A percentile compares a stretch with the other conserved stretches of the same genome.
phyloP scores from a whole-genome alignment of 2,888 invertebrate genomes.

The Julus scandinavius region DNA sequence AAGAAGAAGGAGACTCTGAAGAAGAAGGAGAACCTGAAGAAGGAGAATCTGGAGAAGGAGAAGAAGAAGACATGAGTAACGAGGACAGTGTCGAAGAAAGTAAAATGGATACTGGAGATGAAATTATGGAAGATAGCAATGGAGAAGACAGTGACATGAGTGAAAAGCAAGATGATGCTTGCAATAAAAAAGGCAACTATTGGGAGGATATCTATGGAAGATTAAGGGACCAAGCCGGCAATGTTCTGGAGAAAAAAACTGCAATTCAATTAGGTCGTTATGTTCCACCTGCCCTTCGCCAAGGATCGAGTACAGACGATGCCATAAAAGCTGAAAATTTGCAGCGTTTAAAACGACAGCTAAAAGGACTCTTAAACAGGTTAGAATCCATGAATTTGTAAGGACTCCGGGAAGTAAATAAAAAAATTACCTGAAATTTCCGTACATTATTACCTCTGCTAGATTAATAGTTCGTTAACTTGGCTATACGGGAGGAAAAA shows the following conservation, averaged over 20 bases:
- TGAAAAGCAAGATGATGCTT: neutral
- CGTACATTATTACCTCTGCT: neutral
- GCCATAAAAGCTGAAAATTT: slow-evolving; percentile 70
- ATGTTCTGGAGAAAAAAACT: slow-evolving; percentile 70
- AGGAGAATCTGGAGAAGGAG: slow-evolving; percentile 68
- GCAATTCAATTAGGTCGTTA: slow-evolving; percentile 72
- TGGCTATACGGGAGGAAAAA: neutral
- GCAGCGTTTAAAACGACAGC: slow-evolving; percentile 77
- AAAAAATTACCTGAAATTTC: neutral
- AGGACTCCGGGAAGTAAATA: neutral
- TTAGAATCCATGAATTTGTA: slow-evolving; percentile 58
- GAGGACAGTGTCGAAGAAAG: neutral
- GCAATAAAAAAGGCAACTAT: neutral
- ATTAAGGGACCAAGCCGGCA: slow-evolving; percentile 81
- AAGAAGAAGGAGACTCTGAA: neutral
- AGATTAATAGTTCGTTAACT: too few species aligned
- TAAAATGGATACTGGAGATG: slow-evolving; percentile 60
- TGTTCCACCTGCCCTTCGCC: slow-evolving; percentile 83
- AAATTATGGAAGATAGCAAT: slow-evolving; percentile 58
- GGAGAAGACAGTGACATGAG: slow-evolving; percentile 53
- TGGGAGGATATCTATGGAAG: slow-evolving; percentile 93
- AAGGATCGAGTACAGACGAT: slow-evolving; percentile 67
- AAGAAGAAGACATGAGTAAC: slow-evolving; percentile 61
- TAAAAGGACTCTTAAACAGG: slow-evolving; percentile 88
- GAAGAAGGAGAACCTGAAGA: neutral